Evolutionary conservation across 2,888 invertebrate species (phyloP), one percentile per base, ranked within the genome.

Genomic region (Anorthoa munda): DNA sequence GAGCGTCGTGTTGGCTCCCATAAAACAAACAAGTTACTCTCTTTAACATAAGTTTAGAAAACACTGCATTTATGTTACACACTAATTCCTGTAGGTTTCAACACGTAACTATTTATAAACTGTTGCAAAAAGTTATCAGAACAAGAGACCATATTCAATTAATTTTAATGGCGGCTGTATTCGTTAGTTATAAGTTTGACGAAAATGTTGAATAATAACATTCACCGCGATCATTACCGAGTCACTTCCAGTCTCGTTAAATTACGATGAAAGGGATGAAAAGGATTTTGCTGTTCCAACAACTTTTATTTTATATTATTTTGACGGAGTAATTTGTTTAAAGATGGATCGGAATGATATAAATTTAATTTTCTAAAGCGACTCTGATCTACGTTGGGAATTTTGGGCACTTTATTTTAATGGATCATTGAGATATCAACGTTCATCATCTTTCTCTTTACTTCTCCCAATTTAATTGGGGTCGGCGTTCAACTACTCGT

Each of bases 101-200:
- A 9, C 39, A 39, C 39, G 39, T 9, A 9, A 7, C 7, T 39
- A 39, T 39, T 39, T 39, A 39, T 39, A 39, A 39, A 39, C 1
- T 39, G 23, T 51, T 53, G 2, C n/a, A 65, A 77, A 80, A 81
- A 68, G n/a, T 66, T 61, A 13, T 66, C 13, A 18, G 45, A 21
- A 63, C 56, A 64, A 17, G 55, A 72, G 45, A 59, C 45, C 46
- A 60, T 64, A 61, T 81, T 81, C 77, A 81, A 83, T 83, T 73
- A 81, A 81, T 81, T 83, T 77, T 78, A 83, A 81, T 83, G 73
- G 69, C 31, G 63, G 31, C 61, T 60, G 67, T 53, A 66, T 77
- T 83, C 75, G 81, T 81, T 77, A 83, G 75, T 77, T 75, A 60
- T 45, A 83, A 75, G 68, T 77, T 82, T 81, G 71, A 67, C 73